phyloP scores from a whole-genome alignment of 2,113 vertebrate species.

The Setophaga coronata region DNA sequence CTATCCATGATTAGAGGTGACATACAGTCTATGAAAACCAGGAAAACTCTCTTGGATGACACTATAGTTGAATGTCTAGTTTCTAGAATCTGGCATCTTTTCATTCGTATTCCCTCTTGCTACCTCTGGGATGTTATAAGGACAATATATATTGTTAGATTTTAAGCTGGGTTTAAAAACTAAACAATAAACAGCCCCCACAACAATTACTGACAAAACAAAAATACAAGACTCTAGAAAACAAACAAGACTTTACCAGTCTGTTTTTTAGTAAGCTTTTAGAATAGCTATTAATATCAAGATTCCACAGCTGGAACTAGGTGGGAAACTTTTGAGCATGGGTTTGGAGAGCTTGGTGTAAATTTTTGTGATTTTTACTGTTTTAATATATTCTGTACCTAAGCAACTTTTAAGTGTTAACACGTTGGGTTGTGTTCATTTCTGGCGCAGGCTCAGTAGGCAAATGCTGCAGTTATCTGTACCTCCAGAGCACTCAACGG shows the following conservation, averaged over 20 bases:
- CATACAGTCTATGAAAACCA: background rate
- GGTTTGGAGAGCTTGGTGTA: background rate
- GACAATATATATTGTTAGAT: background rate
- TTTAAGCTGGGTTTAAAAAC: background rate
- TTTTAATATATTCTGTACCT: background rate
- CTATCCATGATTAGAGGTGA: background rate
- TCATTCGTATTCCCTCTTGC: background rate
- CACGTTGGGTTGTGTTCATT: background rate
- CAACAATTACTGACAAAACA: background rate
- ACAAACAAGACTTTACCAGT: background rate
- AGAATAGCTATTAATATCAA: background rate
- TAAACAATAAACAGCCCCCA: background rate
- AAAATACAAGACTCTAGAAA: background rate
- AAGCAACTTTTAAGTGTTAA: background rate
- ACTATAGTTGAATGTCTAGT: background rate
- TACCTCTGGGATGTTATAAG: background rate
- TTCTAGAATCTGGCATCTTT: conserved; percentile 8
- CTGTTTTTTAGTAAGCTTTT: background rate
- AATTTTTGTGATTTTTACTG: background rate
- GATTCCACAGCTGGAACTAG: background rate
- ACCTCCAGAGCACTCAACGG: background rate
- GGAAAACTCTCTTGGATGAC: background rate
- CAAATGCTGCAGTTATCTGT: background rate
- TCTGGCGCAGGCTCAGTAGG: background rate
- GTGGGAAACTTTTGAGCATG: background rate